These are phyloP conservation scores for Malurus splendens DNA, from an alignment of 2,797 vertebrate genomes.

Conservation along the genomic window DNA sequence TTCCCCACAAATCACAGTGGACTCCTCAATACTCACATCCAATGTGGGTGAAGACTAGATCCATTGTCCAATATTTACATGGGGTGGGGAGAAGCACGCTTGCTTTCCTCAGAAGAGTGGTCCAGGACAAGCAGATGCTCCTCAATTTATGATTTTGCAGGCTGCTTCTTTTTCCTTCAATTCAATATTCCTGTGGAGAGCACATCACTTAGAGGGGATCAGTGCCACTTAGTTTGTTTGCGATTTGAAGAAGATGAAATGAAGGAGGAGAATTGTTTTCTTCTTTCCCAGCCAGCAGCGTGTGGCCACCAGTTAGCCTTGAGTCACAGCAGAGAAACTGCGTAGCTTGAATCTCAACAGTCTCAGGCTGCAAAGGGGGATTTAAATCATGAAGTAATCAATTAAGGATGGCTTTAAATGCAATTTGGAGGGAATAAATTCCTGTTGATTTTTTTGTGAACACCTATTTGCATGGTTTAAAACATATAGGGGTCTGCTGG, in stretches of 20 bases:
- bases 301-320: not conserved
- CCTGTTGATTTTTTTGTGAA: not conserved
- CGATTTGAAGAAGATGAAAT: not conserved
- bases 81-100: not conserved
- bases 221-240: not conserved
- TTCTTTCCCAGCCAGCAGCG: not conserved
- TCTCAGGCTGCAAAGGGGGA: not conserved
- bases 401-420: not conserved
- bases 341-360: not conserved
- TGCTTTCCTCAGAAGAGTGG: not conserved
- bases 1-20: not conserved
- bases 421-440: not conserved
- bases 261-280: not conserved
- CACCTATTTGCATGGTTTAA: not conserved
- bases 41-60: not conserved
- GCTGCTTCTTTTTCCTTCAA: not conserved
- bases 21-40: not conserved
- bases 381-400: not conserved
- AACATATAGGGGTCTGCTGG: not conserved
- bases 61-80: accelerated
- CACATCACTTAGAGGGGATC: not conserved
- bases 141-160: not conserved
- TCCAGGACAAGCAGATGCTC: not conserved
- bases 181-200: not conserved
- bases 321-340: not conserved